Percentiles rank a stretch among this genome's conserved stretches.
These are phyloP conservation scores for Trichosurus vulpecula DNA, from an alignment of 2,797 vertebrate genomes.

Conservation along the genomic window DNA sequence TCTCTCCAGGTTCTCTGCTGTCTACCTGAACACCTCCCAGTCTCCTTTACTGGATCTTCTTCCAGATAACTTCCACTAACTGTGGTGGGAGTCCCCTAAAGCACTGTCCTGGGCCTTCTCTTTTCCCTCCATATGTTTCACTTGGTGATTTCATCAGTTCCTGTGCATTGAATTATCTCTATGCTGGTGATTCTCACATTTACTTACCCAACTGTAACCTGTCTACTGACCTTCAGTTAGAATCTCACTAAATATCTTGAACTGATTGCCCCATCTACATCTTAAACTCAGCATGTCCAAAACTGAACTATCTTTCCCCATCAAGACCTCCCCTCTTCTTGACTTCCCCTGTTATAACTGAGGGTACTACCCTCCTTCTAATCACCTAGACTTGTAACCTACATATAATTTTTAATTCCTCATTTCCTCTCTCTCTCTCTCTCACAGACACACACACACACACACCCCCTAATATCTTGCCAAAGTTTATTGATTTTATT, in stretches of 20 bases:
- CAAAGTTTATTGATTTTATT: background rate
- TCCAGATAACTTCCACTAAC: too few species aligned
- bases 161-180: background rate
- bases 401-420: background rate
- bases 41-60: too few species aligned
- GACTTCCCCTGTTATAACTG: background rate
- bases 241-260: background rate
- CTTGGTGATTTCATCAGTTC: background rate
- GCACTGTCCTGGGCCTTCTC: background rate
- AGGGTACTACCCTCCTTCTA: background rate
- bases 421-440: too few species aligned
- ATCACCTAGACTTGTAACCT: background rate
- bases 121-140: background rate
- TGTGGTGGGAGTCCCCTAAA: background rate
- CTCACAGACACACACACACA: too few species aligned
- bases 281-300: background rate
- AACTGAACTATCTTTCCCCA: background rate
- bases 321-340: background rate
- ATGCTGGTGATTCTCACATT: background rate
- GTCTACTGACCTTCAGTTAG: background rate
- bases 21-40: too few species aligned
- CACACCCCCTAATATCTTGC: background rate
- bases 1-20: too few species aligned
- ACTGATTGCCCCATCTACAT: background rate
- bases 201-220: background rate